phyloP scores from a whole-genome alignment of 37 sponge, comb jelly and placozoan genomes.

The Theonella swinhoei region DNA sequence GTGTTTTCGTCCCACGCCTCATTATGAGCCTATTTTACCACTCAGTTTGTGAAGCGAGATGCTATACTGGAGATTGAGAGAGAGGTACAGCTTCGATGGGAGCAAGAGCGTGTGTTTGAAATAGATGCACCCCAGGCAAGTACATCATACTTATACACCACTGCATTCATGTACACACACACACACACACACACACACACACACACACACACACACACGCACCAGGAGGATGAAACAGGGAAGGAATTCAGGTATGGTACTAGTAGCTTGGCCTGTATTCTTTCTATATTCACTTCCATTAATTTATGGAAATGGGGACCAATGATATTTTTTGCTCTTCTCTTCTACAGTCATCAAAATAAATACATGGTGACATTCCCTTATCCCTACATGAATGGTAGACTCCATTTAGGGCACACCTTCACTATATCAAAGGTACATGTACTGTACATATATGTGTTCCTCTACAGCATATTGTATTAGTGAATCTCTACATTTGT shows the following conservation, averaged over 20 bases:
- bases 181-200: neutral
- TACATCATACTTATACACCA: neutral
- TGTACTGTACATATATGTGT: neutral
- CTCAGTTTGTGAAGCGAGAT: slow-evolving; percentile 85
- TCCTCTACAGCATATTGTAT: neutral
- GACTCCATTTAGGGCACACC: slow-evolving; percentile 97
- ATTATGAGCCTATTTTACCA: too few species aligned
- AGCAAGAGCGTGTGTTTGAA: slow-evolving; percentile 82
- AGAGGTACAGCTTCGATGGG: slow-evolving; percentile 89
- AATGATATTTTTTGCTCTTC: neutral
- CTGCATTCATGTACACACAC: neutral
- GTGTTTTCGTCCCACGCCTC: too few species aligned
- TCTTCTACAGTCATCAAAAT: slow-evolving; percentile 26
- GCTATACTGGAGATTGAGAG: slow-evolving; percentile 85
- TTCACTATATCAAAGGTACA: slow-evolving; percentile 94
- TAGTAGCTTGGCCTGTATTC: too few species aligned
- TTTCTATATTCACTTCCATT: too few species aligned
- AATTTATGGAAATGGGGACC: neutral
- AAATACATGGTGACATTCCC: slow-evolving; percentile 97
- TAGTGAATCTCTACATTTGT: neutral
- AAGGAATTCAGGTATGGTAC: slow-evolving; percentile 31
- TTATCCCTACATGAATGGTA: slow-evolving; percentile 99
- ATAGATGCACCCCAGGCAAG: slow-evolving; percentile 76
- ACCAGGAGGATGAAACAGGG: slow-evolving; percentile 36
- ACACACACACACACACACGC: neutral